Evolutionary conservation across 2,797 vertebrate genomes (phyloP).

Genomic region (Saxicola maurus): DNA sequence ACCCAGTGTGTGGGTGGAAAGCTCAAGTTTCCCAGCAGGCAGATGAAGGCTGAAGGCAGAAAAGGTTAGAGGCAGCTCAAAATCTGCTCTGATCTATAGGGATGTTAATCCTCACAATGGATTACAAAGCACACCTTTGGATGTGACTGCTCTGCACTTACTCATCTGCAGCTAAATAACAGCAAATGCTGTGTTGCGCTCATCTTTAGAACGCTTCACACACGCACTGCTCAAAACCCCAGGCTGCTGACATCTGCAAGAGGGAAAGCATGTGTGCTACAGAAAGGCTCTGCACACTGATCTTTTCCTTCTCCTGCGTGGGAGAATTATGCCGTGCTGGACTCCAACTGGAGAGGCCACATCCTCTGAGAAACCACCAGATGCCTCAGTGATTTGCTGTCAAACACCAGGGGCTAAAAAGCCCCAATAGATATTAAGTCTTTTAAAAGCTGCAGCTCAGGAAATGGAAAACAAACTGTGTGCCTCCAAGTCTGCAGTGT

Average conservation of each 20-base stretch:
- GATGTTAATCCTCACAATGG: not conserved
- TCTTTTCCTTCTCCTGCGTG: not conserved
- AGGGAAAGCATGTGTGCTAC: not conserved
- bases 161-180: not conserved
- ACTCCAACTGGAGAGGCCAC: not conserved
- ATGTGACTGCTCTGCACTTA: not conserved
- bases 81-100: not conserved
- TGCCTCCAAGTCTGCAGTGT: not conserved
- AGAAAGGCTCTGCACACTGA: not conserved
- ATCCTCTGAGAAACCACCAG: not conserved
- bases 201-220: not conserved
- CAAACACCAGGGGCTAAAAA: not conserved
- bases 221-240: not conserved
- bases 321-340: not conserved
- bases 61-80: constrained; percentile 8
- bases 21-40: not conserved
- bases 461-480: not conserved
- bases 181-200: not conserved
- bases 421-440: not conserved
- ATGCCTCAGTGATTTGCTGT: constrained; percentile 13
- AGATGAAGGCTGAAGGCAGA: not conserved
- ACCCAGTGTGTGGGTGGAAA: not conserved
- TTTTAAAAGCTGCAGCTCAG: not conserved
- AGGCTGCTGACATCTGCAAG: not conserved
- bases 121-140: not conserved